Evolutionary conservation across 1,140 invertebrate species (phyloP), one percentile per base, ranked within the genome.

Genomic region (Aphis craccivora): DNA sequence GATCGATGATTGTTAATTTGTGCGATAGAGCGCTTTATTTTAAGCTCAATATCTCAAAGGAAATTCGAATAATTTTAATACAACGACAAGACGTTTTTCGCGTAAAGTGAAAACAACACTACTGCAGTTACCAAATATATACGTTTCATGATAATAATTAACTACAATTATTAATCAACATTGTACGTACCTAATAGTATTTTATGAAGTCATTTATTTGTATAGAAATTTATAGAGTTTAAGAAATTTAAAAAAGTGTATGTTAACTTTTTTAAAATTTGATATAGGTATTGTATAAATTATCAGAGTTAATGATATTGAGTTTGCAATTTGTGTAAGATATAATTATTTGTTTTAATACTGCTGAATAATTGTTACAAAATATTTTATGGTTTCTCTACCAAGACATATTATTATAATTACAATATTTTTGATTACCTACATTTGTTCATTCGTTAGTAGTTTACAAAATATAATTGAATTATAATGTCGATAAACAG

Each of bases 1-100:
- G 25, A 45, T 86, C 25, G 84, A 86, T 30, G 40, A 43, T 84
- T 84, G 40, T 84, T 84, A 84, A 84, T 83, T 37, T 83, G 76
- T 37, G 35, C 35, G 5, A 83, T 25, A 23, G n/a, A 43, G 23
- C 83, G 83, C 22, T 84, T 84, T 43, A 43, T 43, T 84, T 84
- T 84, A 86, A 86, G 14, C 84, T 43, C 1, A 4, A 23, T 9
- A 40, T 45, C 3, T 30, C 25, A 43, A 40, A 43, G 23, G 83
- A 43, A 43, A 86, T 86, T 86, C 1, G 83, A 43, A 86, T 60
- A 60, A 60, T 60, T 86, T 86, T 45, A 43, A 43, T 40, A 43
- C 1, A 86, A 11, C 22, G 40, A 43, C 23, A 86, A 86, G 83
- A 30, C 4, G 8, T 11, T 43, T 43, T 43, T 86, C 4, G 8